Evolutionary conservation across 2,888 invertebrate species (phyloP).

Genomic region (Parnassius orleans): DNA sequence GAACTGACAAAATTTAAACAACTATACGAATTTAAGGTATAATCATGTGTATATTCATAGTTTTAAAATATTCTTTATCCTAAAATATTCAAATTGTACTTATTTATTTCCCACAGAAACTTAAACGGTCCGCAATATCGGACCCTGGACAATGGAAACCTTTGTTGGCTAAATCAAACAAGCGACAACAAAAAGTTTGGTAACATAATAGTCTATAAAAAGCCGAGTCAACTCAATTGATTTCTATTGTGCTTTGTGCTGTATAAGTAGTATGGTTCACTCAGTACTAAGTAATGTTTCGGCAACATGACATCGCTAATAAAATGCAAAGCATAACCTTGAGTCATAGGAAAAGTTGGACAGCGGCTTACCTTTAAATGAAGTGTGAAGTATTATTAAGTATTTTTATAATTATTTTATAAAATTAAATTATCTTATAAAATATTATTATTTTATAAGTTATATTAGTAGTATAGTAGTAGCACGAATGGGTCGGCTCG

Average conservation of each 20-base stretch:
- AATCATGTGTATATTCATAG: too few species aligned
- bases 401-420: too few species aligned
- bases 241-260: slow-evolving; percentile 38
- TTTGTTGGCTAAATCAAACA: slow-evolving; percentile 25
- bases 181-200: slow-evolving; percentile 26
- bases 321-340: slow-evolving; percentile 37
- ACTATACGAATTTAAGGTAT: too few species aligned
- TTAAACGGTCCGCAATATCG: not conserved
- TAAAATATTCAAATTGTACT: too few species aligned
- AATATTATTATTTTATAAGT: too few species aligned
- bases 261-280: slow-evolving; percentile 28
- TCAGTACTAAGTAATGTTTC: slow-evolving; percentile 30
- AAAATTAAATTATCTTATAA: too few species aligned
- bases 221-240: slow-evolving; percentile 36
- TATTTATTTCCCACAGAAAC: slow-evolving; percentile 19
- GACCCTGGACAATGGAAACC: slow-evolving; percentile 14
- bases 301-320: slow-evolving; percentile 35
- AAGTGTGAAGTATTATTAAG: not conserved
- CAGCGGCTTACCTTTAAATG: slow-evolving; percentile 11
- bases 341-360: slow-evolving; percentile 34
- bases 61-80: too few species aligned
- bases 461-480: too few species aligned
- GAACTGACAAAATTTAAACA: too few species aligned
- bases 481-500: too few species aligned
- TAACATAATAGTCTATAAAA: slow-evolving; percentile 31